A percentile compares a stretch with the other conserved stretches of the same genome.
phyloP scores from a whole-genome alignment of 2,888 invertebrate genomes.

The Dryomyza anilis region DNA sequence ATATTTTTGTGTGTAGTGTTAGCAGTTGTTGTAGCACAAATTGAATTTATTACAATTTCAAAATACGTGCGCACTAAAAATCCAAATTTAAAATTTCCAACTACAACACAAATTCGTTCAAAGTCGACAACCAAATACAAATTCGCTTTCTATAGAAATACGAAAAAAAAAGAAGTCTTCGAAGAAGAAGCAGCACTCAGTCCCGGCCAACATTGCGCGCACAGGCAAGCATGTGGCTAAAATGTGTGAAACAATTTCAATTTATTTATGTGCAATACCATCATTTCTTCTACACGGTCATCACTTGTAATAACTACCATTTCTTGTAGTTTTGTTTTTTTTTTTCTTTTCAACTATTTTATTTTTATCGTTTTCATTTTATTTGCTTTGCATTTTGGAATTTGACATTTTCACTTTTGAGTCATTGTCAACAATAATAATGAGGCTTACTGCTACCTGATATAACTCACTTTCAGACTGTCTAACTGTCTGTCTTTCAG shows the following conservation, averaged over 20 bases:
- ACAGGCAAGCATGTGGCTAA: not conserved
- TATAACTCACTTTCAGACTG: too few relatives aligned
- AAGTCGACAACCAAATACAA: conserved; percentile 29
- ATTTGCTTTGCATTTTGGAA: conserved; percentile 41
- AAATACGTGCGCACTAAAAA: conserved; percentile 51
- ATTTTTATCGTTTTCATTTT: conserved; percentile 8
- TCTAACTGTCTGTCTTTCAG: too few relatives aligned
- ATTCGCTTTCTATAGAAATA: conserved; percentile 21
- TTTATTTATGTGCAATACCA: not conserved
- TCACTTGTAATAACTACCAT: not conserved
- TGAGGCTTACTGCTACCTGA: too few relatives aligned
- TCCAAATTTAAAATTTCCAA: conserved; percentile 20
- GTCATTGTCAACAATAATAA: conserved; percentile 32
- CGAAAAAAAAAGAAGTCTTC: too few relatives aligned
- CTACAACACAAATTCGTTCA: conserved; percentile 27
- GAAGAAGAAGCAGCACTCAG: conserved; percentile 3
- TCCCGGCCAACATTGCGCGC: not conserved
- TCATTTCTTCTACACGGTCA: not conserved
- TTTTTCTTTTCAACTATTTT: not conserved
- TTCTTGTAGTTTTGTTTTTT: not conserved
- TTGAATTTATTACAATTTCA: conserved; percentile 45
- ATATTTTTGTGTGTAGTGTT: too few relatives aligned
- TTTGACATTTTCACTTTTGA: conserved; percentile 55
- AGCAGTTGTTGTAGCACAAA: conserved; percentile 13
- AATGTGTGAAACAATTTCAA: not conserved